Evolutionary conservation across 2,797 vertebrate genomes (phyloP).

Genomic region (Pseudochromis fuscus): DNA sequence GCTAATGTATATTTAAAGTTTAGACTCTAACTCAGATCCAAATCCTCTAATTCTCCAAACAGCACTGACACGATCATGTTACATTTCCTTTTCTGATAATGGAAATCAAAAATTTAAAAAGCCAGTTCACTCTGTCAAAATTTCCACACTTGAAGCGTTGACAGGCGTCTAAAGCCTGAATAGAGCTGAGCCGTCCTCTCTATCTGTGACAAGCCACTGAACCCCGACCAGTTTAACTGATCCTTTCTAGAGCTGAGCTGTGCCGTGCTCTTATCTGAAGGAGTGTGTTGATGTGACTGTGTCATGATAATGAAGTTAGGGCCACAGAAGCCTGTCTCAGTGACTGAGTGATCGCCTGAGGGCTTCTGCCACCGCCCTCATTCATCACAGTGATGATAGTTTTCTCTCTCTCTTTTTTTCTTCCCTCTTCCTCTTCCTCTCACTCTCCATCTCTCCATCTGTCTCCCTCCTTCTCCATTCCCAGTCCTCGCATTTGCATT

Average conservation of each 20-base stretch:
- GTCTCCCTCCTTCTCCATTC: constrained; percentile 44
- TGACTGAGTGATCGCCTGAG: constrained; percentile 74
- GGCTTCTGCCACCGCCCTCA: constrained; percentile 73
- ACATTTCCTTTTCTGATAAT: neutral
- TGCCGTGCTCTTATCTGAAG: constrained; percentile 65
- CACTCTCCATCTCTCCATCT: constrained; percentile 51
- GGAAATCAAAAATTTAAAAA: neutral
- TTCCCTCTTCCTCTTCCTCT: constrained; percentile 1
- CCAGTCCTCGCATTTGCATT: constrained; percentile 70
- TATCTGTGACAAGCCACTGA: constrained; percentile 63
- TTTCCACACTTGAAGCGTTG: constrained; percentile 17
- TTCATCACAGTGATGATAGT: constrained; percentile 75
- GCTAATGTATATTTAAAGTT: too few species aligned
- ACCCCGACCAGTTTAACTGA: constrained; percentile 60
- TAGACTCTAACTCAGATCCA: too few species aligned
- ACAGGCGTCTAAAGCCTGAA: constrained; percentile 32
- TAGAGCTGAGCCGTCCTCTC: constrained; percentile 33
- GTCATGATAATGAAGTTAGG: constrained; percentile 79
- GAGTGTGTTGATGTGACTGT: constrained; percentile 72
- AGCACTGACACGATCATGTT: neutral
- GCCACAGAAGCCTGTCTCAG: constrained; percentile 70
- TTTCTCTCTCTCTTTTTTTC: constrained; percentile 36
- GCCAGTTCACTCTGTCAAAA: constrained; percentile 10
- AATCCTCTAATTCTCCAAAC: neutral
- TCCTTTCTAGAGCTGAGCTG: constrained; percentile 52